Percentiles rank a stretch among this genome's conserved stretches.
Conservation (phyloP, 1,140 invertebrate genomes). For the Hyphantria cunea region DNA sequence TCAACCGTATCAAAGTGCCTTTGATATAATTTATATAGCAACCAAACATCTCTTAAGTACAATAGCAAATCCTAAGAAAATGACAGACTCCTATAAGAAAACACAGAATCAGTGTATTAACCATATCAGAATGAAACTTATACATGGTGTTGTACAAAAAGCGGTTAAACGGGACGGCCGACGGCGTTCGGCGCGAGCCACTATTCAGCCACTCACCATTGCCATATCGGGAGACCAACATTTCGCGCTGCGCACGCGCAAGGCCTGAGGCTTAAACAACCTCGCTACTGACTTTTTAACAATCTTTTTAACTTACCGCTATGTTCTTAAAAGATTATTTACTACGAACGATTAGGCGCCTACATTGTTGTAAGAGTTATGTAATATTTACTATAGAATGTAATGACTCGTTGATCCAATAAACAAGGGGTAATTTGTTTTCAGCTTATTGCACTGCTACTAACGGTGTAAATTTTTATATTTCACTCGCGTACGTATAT, state of each 20-base stretch:
- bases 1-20: no score
- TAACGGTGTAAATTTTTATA: no score
- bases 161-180: constrained; percentile 61
- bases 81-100: constrained; percentile 31
- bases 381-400: no score
- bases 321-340: constrained; percentile 33
- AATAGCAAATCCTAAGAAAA: constrained; percentile 33
- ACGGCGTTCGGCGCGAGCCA: constrained; percentile 39
- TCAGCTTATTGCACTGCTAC: no score
- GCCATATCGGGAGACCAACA: constrained; percentile 47
- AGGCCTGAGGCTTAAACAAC: constrained; percentile 43
- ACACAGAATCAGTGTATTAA: constrained; percentile 1
- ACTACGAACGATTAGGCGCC: constrained; percentile 29
- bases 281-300: constrained; percentile 73
- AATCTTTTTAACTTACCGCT: constrained; percentile 45
- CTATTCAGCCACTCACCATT: constrained; percentile 10
- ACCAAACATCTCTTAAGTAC: neutral
- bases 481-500: no score
- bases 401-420: no score
- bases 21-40: no score
- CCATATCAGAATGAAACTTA: constrained; percentile 3
- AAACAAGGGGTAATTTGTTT: no score
- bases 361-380: constrained; percentile 3
- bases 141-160: constrained; percentile 54
- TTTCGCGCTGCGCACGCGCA: constrained; percentile 64